Base-by-base conservation (phyloP, 2,113 vertebrate species). In the Cnemophilus loriae region DNA sequence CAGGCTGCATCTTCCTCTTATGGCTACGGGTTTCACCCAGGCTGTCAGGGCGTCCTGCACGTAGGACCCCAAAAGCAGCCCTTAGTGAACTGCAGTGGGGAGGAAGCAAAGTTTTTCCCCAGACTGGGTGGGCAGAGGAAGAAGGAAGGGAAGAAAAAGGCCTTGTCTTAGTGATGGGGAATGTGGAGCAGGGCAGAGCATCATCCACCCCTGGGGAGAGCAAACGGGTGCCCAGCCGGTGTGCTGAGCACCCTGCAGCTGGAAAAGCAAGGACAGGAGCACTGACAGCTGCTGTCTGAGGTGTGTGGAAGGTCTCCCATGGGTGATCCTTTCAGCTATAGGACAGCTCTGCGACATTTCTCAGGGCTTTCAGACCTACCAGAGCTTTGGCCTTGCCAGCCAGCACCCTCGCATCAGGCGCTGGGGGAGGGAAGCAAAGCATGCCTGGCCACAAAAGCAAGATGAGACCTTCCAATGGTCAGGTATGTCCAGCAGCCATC, bases 1-100 rank as follows among this genome's bases (percentile, higher is more conserved):
- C 21, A 53, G 33, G 50, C 53, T 69, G 46, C 49, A 80, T 70
- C n/a, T 85, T 61, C 30, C 21, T 44, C 6, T 0, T 32, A 53
- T 0, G 1, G 26, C 35, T 41, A 16, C 0, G 0, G 18, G 2
- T n/a, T 76, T 89, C 57, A 37, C 21, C 11, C 17, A 50, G 74
- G n/a, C 14, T 93, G 26, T 20, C 1, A 2, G 21, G 9, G 33
- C 2, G 5, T 63, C 41, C 52, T 50, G 53, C 21, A 44, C 19
- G 33, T 15, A 33, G 33, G 37, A 44, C 22, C 37, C 32, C 35
- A 60, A 74, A 91, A 68, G 1, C 41, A 92, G 35, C 22, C 46
- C 28, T 18, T 37, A 60, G 19, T 1, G 4, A 60, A 15, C 57
- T 85, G 39, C 2, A 1, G 3, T 15, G 22, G 10, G 23, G 6